Evolutionary conservation across 2,797 vertebrate genomes (phyloP), one percentile per base, ranked within the genome.

Genomic region (Hemibagrus guttatus): DNA sequence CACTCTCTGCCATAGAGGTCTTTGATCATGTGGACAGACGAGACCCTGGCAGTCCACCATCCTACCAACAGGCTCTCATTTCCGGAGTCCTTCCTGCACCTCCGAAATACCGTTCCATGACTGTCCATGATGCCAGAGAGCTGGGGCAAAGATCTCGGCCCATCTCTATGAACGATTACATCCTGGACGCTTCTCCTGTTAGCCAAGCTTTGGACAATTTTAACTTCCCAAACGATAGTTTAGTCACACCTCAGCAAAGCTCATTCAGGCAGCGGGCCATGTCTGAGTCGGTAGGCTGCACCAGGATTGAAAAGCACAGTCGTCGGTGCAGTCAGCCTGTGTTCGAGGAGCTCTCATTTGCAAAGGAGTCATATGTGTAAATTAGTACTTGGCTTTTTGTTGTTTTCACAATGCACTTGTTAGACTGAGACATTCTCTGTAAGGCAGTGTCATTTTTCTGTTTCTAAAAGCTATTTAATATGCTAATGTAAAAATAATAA

Each of bases 311-410:
- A 31, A 91, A 72, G 0, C 54, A 95, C 86, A 91, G 90, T 6
- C 93, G 23, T 26, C 95, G 95, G 59, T 98, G 97, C 81, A 97
- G 96, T 91, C 98, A 98, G 89, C 95, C 96, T 0, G 89, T 96
- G 89, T 97, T 98, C 90, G 97, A 98, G 85, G 95, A 97, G 14
- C 91, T 97, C 82, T 95, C 94, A 0, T 95, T 95, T 21, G 95
- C 96, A n/a, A 98, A 97, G 93, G 98, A 99, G 93, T 99, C 98
- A 52, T 99, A 97, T 0, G 96, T 99, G 89, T 99, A 95, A 96
- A 86, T 84, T 52, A 56, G 17, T 28, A 64, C 35, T 61, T 84
- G 3, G n/a, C n/a, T 82, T 31, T 64, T 28, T 81, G 39, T 28
- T 85, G 59, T 81, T 82, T 78, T 61, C 92, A 83, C 81, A 81